Conservation (phyloP, 2,888 invertebrate species). For the Vesta saturnalis region DNA sequence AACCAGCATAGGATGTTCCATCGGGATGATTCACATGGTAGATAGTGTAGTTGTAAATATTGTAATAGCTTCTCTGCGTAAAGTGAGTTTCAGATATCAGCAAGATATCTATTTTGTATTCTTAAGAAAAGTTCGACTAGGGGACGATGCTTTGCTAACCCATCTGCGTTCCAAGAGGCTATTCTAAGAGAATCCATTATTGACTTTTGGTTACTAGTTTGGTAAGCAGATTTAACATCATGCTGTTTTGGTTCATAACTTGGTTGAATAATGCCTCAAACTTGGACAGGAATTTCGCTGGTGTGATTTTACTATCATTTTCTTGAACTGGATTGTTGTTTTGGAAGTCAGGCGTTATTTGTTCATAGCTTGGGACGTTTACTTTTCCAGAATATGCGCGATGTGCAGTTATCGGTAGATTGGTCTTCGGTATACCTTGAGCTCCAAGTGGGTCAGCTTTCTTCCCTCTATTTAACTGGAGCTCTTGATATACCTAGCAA, state of each 20-base stretch:
- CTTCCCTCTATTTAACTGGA: no score
- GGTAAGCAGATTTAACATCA: conserved; percentile 14
- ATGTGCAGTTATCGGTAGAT: conserved; percentile 11
- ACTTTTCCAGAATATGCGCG: no score
- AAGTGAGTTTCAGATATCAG: no score
- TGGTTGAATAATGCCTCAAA: conserved; percentile 7
- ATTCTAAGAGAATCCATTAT: conserved; percentile 38
- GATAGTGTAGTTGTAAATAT: conserved; percentile 31
- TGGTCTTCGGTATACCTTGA: conserved; percentile 13
- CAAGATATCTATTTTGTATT: no score
- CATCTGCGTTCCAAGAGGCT: no score
- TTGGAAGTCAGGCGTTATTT: no score
- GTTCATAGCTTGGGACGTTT: no score
- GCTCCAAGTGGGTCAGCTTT: not conserved
- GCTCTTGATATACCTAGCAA: no score
- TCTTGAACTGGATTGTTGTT: no score
- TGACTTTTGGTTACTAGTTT: conserved; percentile 30
- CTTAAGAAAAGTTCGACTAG: no score
- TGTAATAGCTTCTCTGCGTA: conserved; percentile 3
- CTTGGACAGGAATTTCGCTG: conserved; percentile 11
- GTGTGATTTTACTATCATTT: no score
- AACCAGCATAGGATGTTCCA: not conserved
- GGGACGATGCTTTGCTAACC: conserved; percentile 29
- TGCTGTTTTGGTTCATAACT: conserved; percentile 12
- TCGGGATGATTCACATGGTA: not conserved